Evolutionary conservation across 2,797 vertebrate species (phyloP), one percentile per base, ranked within the genome.

Genomic region (Mus spretus): DNA sequence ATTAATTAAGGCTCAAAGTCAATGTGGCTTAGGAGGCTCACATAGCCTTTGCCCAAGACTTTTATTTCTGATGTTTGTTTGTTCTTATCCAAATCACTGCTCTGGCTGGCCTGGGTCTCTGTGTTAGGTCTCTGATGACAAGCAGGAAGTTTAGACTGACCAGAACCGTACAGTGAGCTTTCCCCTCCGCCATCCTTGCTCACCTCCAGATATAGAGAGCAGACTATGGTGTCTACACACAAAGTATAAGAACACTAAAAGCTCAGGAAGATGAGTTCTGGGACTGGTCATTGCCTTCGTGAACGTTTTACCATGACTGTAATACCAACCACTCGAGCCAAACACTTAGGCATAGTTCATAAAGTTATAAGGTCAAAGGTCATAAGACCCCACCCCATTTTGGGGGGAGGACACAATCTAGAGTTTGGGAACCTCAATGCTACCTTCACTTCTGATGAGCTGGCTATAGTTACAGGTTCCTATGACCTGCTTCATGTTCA

Each of bases 1-100:
- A 77, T 97, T 97, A 89, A 95, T 95, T 86, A 97, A 96, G 24
- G 92, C 44, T 44, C 63, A 95, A 47, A 61, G 87, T 31, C 15
- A 93, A 87, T 47, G n/a, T 19, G 50, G 50, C 74, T 83, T 70
- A 14, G 85, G 57, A 90, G 37, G 34, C 75, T 93, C 70, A 70
- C 57, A 81, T 75, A 91, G 79, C 79, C 40, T 13, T 94, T 63
- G 1, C 28, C 57, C 61, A 57, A 63, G 59, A 96, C 57, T 31
- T 96, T 94, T 93, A 28, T 78, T 95, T 89, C 57, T 84, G 59
- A 91, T 22, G 19, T 70, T 22, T 78, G 47, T 65, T 44, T 65
- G 40, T 77, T 13, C 67, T 74, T 40, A 82, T 19, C 28, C 17
- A 47, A 65, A 37, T 87, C 81, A 93, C 40, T 24, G 75, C 31